phyloP scores from a whole-genome alignment of 2,797 vertebrate species.

The Glyptemys insculpta region DNA sequence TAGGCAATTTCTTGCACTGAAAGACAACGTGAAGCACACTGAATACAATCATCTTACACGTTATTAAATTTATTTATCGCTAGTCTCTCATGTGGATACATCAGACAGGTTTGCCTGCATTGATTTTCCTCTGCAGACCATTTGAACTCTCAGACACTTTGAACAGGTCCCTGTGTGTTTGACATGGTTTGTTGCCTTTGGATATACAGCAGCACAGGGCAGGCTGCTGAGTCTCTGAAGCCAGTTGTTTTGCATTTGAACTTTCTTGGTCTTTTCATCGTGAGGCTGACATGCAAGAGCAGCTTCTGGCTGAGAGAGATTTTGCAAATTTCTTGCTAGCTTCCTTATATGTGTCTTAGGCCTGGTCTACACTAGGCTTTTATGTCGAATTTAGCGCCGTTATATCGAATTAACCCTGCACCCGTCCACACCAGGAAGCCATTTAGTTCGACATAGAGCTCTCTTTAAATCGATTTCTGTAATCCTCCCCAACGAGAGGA shows the following conservation, averaged over 20 bases:
- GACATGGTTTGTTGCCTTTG: background rate
- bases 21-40: background rate
- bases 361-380: no score
- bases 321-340: background rate
- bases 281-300: background rate
- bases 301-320: background rate
- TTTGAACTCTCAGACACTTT: background rate
- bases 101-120: background rate
- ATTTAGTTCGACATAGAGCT: no score
- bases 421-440: no score
- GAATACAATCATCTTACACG: background rate
- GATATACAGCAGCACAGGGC: background rate
- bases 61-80: background rate
- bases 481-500: no score
- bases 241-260: background rate
- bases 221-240: background rate
- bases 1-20: background rate
- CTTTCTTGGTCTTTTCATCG: background rate
- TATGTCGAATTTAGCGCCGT: no score
- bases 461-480: no score
- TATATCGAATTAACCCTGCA: no score
- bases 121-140: background rate
- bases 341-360: background rate
- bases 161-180: background rate
- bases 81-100: background rate